These are phyloP conservation scores for Carassius gibelio DNA, from an alignment of 2,113 vertebrate species.

Conservation along the genomic window DNA sequence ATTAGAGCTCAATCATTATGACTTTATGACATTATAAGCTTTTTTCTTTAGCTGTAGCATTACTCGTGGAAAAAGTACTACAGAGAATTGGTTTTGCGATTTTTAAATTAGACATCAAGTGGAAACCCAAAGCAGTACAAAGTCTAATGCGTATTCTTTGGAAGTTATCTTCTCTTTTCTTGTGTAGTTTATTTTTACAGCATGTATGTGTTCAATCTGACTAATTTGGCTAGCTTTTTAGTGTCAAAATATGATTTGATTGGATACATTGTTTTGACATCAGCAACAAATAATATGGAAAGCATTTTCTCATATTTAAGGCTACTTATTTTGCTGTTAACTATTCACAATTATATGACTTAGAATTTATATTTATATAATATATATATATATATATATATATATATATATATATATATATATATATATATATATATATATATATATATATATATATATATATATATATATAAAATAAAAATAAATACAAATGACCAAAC, in stretches of 20 bases:
- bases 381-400: neutral
- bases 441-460: neutral
- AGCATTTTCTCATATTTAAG: neutral
- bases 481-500: neutral
- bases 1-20: slow-evolving; percentile 41
- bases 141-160: neutral
- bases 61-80: neutral
- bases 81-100: neutral
- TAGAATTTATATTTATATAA: neutral
- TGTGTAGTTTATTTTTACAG: neutral
- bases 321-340: neutral
- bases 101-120: neutral
- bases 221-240: neutral
- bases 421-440: neutral
- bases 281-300: neutral
- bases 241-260: neutral
- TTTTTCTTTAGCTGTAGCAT: neutral
- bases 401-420: neutral
- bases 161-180: neutral
- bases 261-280: neutral
- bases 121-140: neutral
- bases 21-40: slow-evolving; percentile 11
- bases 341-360: neutral
- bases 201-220: neutral
- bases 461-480: too few relatives aligned